A percentile compares a stretch with the other conserved stretches of the same genome.
These are phyloP conservation scores for Heteronetta atricapilla DNA, from an alignment of 2,113 vertebrate species.

Conservation along the genomic window DNA sequence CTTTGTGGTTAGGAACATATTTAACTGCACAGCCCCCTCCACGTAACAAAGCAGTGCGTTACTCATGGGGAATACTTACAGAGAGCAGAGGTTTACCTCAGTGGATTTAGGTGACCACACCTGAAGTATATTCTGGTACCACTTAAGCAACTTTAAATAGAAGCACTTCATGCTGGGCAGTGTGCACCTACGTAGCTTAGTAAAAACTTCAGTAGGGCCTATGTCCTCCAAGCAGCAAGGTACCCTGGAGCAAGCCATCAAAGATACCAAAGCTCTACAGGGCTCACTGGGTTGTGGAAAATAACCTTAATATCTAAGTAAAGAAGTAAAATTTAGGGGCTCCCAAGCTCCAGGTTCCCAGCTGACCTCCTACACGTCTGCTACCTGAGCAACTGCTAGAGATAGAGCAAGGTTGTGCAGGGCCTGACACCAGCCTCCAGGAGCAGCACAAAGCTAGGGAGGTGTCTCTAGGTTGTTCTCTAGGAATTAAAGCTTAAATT, in stretches of 20 bases:
- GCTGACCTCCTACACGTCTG: neutral
- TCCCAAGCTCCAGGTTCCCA: neutral
- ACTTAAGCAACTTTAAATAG: neutral
- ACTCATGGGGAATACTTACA: neutral
- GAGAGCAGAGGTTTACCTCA: neutral
- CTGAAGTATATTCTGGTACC: neutral
- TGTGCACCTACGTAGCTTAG: neutral
- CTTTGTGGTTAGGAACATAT: accelerated
- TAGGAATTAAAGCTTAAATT: neutral
- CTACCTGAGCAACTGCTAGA: neutral
- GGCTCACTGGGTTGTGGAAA: neutral
- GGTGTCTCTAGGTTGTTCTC: neutral
- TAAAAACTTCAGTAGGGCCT: accelerated
- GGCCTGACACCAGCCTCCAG: neutral
- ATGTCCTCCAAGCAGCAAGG: accelerated
- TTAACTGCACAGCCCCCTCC: accelerated
- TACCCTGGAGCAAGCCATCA: neutral
- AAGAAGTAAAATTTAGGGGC: accelerated
- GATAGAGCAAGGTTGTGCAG: neutral
- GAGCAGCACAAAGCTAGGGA: neutral
- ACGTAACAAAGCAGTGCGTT: neutral
- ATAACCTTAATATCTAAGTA: neutral
- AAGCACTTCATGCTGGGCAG: neutral
- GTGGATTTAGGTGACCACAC: neutral
- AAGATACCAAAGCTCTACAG: neutral